A percentile compares a stretch with the other conserved stretches of the same genome.
Evolutionary conservation across 2,888 invertebrate genomes (phyloP).

Genomic region (Priocnemis perturbator): DNA sequence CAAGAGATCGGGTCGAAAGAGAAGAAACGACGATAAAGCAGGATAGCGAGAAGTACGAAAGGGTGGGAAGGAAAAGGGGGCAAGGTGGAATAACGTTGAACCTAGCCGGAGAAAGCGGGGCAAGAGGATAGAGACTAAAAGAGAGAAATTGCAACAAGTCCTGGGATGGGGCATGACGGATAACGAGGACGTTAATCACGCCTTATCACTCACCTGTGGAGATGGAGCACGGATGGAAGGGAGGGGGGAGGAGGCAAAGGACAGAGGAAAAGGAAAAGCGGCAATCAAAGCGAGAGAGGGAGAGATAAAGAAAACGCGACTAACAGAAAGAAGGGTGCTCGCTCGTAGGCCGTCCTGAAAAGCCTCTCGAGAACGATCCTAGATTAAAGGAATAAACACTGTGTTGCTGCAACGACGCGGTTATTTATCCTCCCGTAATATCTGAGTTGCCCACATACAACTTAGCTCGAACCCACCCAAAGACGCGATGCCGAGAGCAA

Average conservation of each 20-base stretch:
- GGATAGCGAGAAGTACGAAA: not conserved
- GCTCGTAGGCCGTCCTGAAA: no score
- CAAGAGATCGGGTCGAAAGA: no score
- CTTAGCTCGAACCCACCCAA: no score
- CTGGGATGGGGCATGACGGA: slow-evolving; percentile 28
- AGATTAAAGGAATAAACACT: slow-evolving; percentile 6
- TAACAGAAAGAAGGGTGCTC: not conserved
- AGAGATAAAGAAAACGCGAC: not conserved
- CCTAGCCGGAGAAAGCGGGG: not conserved
- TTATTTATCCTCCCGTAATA: no score
- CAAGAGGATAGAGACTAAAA: not conserved
- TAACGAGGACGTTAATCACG: slow-evolving; percentile 47
- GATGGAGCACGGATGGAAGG: slow-evolving; percentile 2
- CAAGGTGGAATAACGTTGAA: not conserved
- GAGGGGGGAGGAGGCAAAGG: not conserved
- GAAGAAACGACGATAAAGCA: not conserved
- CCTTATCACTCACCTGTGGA: slow-evolving; percentile 37
- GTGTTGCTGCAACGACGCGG: not conserved
- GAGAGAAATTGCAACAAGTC: slow-evolving; percentile 20
- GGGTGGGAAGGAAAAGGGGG: not conserved
- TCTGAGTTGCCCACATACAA: no score
- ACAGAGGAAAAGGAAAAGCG: not conserved
- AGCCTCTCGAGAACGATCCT: no score
- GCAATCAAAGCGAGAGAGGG: not conserved
- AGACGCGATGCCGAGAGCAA: no score